Percentiles rank a stretch among this genome's conserved stretches.
phyloP scores from a whole-genome alignment of 2,797 vertebrate species.

The Coregonus suidteri region DNA sequence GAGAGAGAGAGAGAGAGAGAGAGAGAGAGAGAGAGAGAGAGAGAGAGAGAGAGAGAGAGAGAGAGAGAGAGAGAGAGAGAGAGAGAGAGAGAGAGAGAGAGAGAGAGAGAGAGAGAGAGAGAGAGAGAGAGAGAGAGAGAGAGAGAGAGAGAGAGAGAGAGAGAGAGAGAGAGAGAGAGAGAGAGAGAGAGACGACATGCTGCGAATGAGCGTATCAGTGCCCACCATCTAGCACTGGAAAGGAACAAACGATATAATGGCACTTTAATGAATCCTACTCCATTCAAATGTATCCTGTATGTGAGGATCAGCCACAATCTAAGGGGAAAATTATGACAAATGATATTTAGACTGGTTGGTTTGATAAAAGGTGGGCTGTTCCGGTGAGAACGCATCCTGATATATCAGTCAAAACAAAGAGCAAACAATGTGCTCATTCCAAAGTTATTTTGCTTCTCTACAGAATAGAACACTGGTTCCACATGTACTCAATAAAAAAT shows the following conservation, averaged over 20 bases:
- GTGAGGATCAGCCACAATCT: conserved; percentile 1
- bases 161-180: neutral
- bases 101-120: neutral
- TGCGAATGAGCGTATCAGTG: conserved; percentile 37
- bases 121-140: conserved; percentile 16
- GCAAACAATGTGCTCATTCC: neutral
- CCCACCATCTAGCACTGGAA: conserved; percentile 34
- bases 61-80: neutral
- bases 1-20: neutral
- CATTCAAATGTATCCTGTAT: neutral
- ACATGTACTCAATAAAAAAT: neutral
- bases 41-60: too few species aligned
- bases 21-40: neutral
- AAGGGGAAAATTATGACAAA: conserved; percentile 1
- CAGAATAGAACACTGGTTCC: neutral
- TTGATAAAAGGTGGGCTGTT: neutral
- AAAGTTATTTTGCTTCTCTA: neutral
- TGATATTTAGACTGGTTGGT: neutral
- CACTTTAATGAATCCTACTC: conserved; percentile 15
- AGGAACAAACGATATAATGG: neutral
- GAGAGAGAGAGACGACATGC: neutral
- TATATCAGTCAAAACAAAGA: neutral
- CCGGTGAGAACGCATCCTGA: neutral
- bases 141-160: conserved; percentile 6
- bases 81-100: conserved; percentile 6